Base-by-base conservation (phyloP, 2,888 invertebrate species). In the Merodon equestris region DNA sequence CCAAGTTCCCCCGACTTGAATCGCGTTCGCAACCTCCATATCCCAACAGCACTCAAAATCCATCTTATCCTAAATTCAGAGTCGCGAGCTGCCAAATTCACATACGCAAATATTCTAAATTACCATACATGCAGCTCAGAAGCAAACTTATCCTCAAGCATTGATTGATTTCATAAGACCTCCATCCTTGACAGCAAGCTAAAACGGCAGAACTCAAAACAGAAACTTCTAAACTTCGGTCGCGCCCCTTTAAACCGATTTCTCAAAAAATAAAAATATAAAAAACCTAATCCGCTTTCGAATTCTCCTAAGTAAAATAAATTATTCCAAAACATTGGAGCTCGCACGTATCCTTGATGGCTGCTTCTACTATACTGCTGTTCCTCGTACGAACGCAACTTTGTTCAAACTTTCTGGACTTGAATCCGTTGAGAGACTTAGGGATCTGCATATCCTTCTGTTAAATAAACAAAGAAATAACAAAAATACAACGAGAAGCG, bases 291-390 rank as follows among this genome's bases (percentile, higher is more conserved):
- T 77, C 77, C 77, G 47, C 51, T 72, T 67, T 51, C 50, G 57
- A 58, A 66, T 60, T 61, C 66, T 66, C 56, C 13, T 66, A 63
- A 73, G 73, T 77, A 51, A 77, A 77, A 77, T 77, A 77, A 67
- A 77, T 77, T 73, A 77, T 77, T 72, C 73, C 61, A 45, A 61
- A 60, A 67, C 76, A 72, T 61, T 77, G 72, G 42, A 57, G 60
- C 56, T 56, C 18, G 27, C 27, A 7, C 27, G 27, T 27, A 27
- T 27, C 27, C 27, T 27, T 27, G 2, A 27, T 7, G 27, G 27
- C 7, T n/a, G n/a, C n/a, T 7, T 7, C 3, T 27, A 51, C 45
- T 45, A 58, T 27, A 18, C n/a, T 27, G 7, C 27, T 27, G 27
- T 27, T 27, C 7, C 27, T 2, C 27, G 2, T 27, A 18, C 17